These are phyloP conservation scores for Microplitis deprimator DNA, from an alignment of 2,888 invertebrate genomes.

Conservation along the genomic window DNA sequence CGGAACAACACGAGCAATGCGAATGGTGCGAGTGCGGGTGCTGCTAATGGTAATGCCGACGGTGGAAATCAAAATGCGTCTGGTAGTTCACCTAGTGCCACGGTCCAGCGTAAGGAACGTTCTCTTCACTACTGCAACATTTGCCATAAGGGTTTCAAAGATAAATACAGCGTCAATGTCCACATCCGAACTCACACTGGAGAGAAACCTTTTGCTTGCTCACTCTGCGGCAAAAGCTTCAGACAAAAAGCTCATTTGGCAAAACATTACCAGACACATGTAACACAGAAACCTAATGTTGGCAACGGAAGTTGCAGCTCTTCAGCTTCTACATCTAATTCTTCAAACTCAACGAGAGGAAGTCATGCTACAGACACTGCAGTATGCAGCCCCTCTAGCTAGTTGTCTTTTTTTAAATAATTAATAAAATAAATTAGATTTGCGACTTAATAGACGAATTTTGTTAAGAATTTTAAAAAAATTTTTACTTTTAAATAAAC, in stretches of 20 bases:
- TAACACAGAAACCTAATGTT: constrained; percentile 84
- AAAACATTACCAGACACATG: constrained; percentile 94
- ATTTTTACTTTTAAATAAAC: background rate
- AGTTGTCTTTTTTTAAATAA: constrained; percentile 51
- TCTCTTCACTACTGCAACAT: constrained; percentile 93
- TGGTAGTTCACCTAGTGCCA: constrained; percentile 75
- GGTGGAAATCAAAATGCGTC: constrained; percentile 67
- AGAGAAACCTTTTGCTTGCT: constrained; percentile 97
- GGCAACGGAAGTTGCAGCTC: constrained; percentile 71
- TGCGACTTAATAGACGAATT: too few species aligned
- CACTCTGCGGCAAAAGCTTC: constrained; percentile 93
- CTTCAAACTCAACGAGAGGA: constrained; percentile 46
- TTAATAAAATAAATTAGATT: background rate
- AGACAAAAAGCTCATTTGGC: constrained; percentile 93
- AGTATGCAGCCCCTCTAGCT: constrained; percentile 61
- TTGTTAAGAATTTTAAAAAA: background rate
- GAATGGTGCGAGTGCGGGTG: constrained; percentile 65
- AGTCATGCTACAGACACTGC: constrained; percentile 43
- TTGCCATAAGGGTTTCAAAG: constrained; percentile 94
- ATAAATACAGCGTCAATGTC: constrained; percentile 97
- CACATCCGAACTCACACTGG: constrained; percentile 98
- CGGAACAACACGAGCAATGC: constrained; percentile 72
- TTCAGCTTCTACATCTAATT: constrained; percentile 48
- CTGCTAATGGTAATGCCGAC: constrained; percentile 54
- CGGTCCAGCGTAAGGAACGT: constrained; percentile 86